phyloP scores from a whole-genome alignment of 2,113 vertebrate genomes.

The Plecturocebus donacophilus region DNA sequence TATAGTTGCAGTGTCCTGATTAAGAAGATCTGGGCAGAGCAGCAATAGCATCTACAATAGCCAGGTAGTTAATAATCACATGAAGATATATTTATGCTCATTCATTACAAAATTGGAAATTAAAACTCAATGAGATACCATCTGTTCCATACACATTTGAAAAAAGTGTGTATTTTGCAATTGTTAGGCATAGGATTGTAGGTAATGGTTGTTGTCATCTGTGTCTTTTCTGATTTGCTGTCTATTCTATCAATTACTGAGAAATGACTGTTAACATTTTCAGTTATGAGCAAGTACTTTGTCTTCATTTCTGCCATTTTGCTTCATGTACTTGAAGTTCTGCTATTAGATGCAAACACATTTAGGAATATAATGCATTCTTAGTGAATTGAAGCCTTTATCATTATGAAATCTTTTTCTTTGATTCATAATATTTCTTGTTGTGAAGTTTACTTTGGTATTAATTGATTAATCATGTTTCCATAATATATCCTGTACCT shows the following conservation, averaged over 20 bases:
- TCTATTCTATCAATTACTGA: not conserved
- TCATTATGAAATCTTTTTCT: constrained; percentile 22
- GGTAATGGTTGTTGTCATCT: not conserved
- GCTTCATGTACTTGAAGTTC: not conserved
- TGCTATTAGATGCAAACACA: not conserved
- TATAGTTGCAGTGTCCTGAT: not conserved
- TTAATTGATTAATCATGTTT: constrained; percentile 29
- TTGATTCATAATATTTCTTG: not conserved
- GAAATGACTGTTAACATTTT: not conserved
- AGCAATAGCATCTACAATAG: not conserved
- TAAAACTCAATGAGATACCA: not conserved
- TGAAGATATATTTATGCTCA: not conserved
- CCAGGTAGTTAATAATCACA: not conserved
- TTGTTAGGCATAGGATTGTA: not conserved
- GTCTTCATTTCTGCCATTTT: not conserved
- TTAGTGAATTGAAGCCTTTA: not conserved
- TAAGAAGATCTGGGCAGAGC: not conserved
- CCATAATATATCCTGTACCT: not conserved
- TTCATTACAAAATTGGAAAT: constrained; percentile 6
- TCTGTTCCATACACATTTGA: not conserved
- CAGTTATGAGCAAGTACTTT: not conserved
- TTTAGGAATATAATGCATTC: not conserved
- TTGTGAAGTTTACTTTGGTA: constrained; percentile 13
- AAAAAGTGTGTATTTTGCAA: not conserved
- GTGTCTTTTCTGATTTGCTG: not conserved